Percentiles rank a stretch among this genome's conserved stretches.
These are phyloP conservation scores for Pseudococcus jackbeardsleyi DNA, from an alignment of 2,888 invertebrate species.

Conservation along the genomic window DNA sequence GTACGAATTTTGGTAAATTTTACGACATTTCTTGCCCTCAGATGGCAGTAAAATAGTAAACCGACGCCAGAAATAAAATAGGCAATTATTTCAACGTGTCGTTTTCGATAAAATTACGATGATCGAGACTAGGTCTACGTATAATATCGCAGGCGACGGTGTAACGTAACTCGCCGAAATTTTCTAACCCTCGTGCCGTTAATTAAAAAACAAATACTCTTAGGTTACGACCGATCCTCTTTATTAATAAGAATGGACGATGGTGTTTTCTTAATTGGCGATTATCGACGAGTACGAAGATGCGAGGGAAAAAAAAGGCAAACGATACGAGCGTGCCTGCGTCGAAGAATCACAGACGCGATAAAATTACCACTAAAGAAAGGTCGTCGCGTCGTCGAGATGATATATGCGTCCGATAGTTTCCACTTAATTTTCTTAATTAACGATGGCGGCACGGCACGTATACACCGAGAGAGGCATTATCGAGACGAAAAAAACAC, in stretches of 20 bases:
- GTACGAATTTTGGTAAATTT: no score
- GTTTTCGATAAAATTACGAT: background rate
- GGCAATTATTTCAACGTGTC: background rate
- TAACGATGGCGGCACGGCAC: background rate
- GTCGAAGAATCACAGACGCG: background rate
- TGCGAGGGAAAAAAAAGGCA: background rate
- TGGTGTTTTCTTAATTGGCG: slow-evolving; percentile 18
- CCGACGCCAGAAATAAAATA: no score
- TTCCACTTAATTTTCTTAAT: slow-evolving; percentile 28
- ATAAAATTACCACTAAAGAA: background rate
- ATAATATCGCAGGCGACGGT: background rate
- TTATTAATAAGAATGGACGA: slow-evolving; percentile 28
- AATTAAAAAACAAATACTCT: slow-evolving; percentile 8
- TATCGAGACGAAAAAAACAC: background rate
- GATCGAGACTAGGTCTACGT: background rate
- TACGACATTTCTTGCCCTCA: no score
- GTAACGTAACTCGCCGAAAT: background rate
- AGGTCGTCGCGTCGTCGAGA: background rate
- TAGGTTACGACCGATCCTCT: background rate
- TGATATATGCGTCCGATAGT: slow-evolving; percentile 4
- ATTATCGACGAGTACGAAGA: background rate
- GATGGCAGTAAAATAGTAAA: no score
- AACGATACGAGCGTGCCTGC: background rate
- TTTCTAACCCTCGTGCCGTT: background rate
- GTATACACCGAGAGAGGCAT: background rate